Evolutionary conservation across 1,140 invertebrate species (phyloP), one percentile per base, ranked within the genome.

Genomic region (Drusus annulatus): DNA sequence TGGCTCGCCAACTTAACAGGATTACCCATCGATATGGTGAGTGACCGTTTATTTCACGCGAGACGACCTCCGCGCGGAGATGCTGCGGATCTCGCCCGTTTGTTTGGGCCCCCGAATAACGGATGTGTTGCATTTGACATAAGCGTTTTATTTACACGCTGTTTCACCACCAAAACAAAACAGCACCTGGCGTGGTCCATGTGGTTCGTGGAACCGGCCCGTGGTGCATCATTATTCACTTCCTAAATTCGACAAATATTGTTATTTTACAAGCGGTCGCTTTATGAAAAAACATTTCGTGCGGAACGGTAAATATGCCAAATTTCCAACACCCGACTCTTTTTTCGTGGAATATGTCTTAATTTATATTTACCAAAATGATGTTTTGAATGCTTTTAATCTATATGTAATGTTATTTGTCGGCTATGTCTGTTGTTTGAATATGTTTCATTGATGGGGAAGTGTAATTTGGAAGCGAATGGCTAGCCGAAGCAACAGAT

Each of bases 1-100:
- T 92, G 91, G 89, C 82, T 93, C 45, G 87, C 92, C n/a, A 88
- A 92, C 65, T 83, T 90, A 74, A 85, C 89, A 63, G 92, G 91
- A 56, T 84, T 94, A 31, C 91, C 92, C 54, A 88, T 93, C 76
- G 93, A 94, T 87, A 91, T 93, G 90, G 92, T 93, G 84, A 91
- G 88, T 76, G 8, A 60, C 19, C 10, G 17, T 5, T 3, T 31
- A 62, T 31, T 58, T 76, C 45, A 50, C 45, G n/a, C 23, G 16
- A 23, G 36, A 50, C 6, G 36, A n/a, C 13, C 36, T 3, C 65
- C 1, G 31, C 13, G 17, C 5, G 21, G 7, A 69, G 65, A 69
- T 23, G n/a, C 36, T 45, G 36, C 36, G 23, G 51, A 45, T 69
- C 23, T 45, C 65, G 65, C 16, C 16, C 16, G 62, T 25, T 65